Percentiles rank a stretch among this genome's conserved stretches.
phyloP scores from a whole-genome alignment of 2,888 invertebrate genomes.

The Drosophila algonquin region DNA sequence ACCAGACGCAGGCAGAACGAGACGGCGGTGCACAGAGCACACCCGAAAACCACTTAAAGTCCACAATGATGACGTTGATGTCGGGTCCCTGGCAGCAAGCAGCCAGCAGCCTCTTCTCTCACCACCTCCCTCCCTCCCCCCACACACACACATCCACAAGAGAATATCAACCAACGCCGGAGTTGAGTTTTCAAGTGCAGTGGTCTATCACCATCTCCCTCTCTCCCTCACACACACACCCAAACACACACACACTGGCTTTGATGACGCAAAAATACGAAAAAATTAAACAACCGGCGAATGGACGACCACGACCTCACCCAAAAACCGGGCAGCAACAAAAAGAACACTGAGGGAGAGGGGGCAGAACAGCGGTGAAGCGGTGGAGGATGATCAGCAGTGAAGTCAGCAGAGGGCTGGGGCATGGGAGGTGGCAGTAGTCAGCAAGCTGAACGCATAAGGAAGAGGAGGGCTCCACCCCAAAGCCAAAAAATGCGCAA shows the following conservation, averaged over 20 bases:
- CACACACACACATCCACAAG: not conserved
- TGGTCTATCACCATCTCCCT: conserved; percentile 46
- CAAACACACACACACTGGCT: conserved; percentile 1
- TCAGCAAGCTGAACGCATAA: conserved; percentile 59
- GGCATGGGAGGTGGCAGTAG: conserved; percentile 41
- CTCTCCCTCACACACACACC: conserved; percentile 1
- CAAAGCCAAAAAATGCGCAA: conserved; percentile 78
- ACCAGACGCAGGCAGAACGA: conserved; percentile 52
- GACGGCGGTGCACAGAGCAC: conserved; percentile 53
- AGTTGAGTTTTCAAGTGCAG: conserved; percentile 78
- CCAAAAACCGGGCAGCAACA: conserved; percentile 56
- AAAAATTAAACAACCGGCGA: conserved; percentile 69
- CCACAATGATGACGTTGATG: conserved; percentile 79
- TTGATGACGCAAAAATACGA: conserved; percentile 71
- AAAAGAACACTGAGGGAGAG: conserved; percentile 17
- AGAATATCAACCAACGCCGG: conserved; percentile 59
- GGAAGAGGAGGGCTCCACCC: conserved; percentile 65
- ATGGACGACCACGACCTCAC: conserved; percentile 69
- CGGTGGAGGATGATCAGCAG: conserved; percentile 29
- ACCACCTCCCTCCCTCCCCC: conserved; percentile 17
- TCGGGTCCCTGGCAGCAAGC: conserved; percentile 41
- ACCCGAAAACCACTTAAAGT: conserved; percentile 76
- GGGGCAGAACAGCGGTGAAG: conserved; percentile 11
- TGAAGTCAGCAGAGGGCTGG: conserved; percentile 26
- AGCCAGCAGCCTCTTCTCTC: conserved; percentile 2